Conservation (phyloP, 2,113 vertebrate genomes). For the Platysternon megacephalum region DNA sequence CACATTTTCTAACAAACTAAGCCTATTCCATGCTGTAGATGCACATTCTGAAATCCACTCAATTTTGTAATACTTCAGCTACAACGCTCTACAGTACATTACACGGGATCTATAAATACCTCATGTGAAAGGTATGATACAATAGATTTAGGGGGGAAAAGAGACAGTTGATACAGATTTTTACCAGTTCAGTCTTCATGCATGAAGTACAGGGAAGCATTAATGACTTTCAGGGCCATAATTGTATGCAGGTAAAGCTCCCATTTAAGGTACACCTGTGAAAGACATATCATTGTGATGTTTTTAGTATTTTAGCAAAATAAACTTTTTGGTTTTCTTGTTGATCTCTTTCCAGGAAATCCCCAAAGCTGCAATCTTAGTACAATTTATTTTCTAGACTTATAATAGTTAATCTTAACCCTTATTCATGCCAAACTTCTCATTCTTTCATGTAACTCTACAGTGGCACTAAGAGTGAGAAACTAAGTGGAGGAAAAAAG, state of each 20-base stretch:
- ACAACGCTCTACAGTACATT: neutral
- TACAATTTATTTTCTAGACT: neutral
- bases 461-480: neutral
- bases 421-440: neutral
- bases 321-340: neutral
- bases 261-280: neutral
- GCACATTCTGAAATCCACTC: neutral
- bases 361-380: fast-evolving
- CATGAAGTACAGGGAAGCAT: neutral
- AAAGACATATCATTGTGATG: neutral
- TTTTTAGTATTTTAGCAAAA: neutral
- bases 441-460: neutral
- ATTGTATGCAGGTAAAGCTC: neutral
- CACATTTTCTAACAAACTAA: neutral
- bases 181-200: neutral
- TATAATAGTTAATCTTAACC: neutral
- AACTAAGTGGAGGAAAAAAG: neutral
- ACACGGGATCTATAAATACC: neutral
- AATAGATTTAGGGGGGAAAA: neutral
- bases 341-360: neutral
- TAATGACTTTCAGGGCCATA: neutral
- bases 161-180: neutral
- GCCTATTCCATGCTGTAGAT: neutral
- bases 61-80: neutral
- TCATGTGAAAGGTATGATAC: neutral